Evolutionary conservation across 2,113 vertebrate genomes (phyloP).

Genomic region (Chauna torquata): DNA sequence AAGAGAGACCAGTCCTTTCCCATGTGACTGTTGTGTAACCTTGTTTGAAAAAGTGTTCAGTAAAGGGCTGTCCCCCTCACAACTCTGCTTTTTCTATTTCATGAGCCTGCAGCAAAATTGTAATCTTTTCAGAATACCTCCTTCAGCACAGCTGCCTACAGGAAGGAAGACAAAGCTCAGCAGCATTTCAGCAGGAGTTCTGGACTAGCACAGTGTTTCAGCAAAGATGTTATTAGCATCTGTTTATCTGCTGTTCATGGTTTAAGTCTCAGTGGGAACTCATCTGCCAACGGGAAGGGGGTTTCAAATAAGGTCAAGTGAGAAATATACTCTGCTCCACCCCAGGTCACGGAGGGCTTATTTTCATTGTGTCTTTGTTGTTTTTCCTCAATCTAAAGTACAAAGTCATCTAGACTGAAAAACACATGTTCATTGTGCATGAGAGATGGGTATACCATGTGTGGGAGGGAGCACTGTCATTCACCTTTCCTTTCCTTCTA

Average conservation of each 20-base stretch:
- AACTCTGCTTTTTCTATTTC: not conserved
- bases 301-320: slow-evolving; percentile 37
- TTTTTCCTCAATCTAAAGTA: not conserved
- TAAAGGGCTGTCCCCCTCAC: not conserved
- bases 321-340: not conserved
- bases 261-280: slow-evolving; percentile 26
- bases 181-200: slow-evolving; percentile 34
- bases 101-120: not conserved
- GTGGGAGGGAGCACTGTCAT: not conserved
- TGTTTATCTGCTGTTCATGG: slow-evolving; percentile 1
- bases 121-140: not conserved
- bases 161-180: slow-evolving; percentile 20
- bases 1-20: not conserved
- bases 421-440: not conserved
- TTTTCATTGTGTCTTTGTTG: slow-evolving; percentile 14
- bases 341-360: not conserved
- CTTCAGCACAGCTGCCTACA: not conserved
- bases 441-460: not conserved
- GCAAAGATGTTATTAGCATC: slow-evolving; percentile 30
- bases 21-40: not conserved
- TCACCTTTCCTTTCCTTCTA: not conserved
- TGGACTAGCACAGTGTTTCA: not conserved
- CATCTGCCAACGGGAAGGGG: not conserved
- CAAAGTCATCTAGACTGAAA: not conserved
- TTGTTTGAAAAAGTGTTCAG: not conserved